Evolutionary conservation across 2,888 invertebrate genomes (phyloP).

Genomic region (Xanthia togata): DNA sequence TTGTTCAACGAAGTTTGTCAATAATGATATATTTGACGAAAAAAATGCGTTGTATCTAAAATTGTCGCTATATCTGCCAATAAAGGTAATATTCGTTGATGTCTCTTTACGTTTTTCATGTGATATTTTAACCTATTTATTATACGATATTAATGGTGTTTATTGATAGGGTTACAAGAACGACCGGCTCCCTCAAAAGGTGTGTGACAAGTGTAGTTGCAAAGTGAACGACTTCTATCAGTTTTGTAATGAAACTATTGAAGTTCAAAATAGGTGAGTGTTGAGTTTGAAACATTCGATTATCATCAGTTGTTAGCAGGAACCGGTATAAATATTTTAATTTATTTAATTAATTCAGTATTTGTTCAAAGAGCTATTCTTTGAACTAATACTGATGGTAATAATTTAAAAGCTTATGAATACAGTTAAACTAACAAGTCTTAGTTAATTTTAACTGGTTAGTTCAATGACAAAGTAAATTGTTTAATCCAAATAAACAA

Average conservation of each 20-base stretch:
- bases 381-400: no score
- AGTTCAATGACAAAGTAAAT: conserved; percentile 9
- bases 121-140: conserved; percentile 68
- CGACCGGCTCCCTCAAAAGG: conserved; percentile 93
- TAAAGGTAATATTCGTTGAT: conserved; percentile 90
- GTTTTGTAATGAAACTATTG: conserved; percentile 93
- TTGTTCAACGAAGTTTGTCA: conserved; percentile 89
- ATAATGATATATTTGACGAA: conserved; percentile 93
- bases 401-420: conserved; percentile 16
- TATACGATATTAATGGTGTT: conserved; percentile 46
- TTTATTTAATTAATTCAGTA: conserved; percentile 37
- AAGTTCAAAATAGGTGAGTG: conserved; percentile 91
- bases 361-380: conserved; percentile 3
- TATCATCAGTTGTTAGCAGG: conserved; percentile 29
- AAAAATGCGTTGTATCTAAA: conserved; percentile 92
- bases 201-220: conserved; percentile 93
- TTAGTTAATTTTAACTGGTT: background rate
- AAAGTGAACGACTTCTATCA: conserved; percentile 93
- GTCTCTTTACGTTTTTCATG: conserved; percentile 51
- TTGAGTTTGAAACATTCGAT: conserved; percentile 29
- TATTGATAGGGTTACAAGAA: conserved; percentile 91
- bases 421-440: background rate
- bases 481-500: conserved; percentile 15
- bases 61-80: conserved; percentile 93
- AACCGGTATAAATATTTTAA: conserved; percentile 49